Percentiles rank a stretch among this genome's conserved stretches.
Evolutionary conservation across 2,888 invertebrate species (phyloP).

Genomic region (Acanthoscelides obtectus): DNA sequence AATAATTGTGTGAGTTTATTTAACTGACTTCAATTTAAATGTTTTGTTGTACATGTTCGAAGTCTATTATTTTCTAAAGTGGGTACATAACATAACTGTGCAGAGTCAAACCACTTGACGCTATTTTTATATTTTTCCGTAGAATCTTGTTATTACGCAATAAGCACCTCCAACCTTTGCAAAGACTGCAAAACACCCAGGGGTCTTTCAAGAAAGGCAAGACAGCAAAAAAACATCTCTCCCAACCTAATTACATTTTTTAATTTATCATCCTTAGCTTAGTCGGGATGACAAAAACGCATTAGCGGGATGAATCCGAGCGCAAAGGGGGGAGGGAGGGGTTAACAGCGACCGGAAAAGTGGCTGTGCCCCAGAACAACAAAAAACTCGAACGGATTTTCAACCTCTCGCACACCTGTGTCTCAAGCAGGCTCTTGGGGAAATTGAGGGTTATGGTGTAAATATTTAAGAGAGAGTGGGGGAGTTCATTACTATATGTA

Average conservation of each 20-base stretch:
- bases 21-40: too few species aligned
- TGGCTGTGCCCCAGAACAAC: neutral
- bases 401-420: neutral
- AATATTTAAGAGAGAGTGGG: neutral
- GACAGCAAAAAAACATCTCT: constrained; percentile 4
- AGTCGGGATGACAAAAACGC: neutral
- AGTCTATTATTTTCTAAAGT: too few species aligned
- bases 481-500: neutral
- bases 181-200: neutral
- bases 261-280: constrained; percentile 64
- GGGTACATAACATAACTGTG: too few species aligned
- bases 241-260: constrained; percentile 63
- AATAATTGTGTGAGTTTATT: too few species aligned
- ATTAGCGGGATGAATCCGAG: neutral
- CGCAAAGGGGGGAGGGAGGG: neutral
- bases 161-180: neutral
- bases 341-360: neutral
- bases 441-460: neutral
- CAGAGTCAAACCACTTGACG: too few species aligned
- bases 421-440: neutral
- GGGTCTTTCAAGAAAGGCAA: neutral
- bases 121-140: neutral
- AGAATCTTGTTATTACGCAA: neutral
- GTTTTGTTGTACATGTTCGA: too few species aligned
- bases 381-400: neutral